Evolutionary conservation across 2,888 invertebrate genomes (phyloP).

Genomic region (Andrena dorsata): DNA sequence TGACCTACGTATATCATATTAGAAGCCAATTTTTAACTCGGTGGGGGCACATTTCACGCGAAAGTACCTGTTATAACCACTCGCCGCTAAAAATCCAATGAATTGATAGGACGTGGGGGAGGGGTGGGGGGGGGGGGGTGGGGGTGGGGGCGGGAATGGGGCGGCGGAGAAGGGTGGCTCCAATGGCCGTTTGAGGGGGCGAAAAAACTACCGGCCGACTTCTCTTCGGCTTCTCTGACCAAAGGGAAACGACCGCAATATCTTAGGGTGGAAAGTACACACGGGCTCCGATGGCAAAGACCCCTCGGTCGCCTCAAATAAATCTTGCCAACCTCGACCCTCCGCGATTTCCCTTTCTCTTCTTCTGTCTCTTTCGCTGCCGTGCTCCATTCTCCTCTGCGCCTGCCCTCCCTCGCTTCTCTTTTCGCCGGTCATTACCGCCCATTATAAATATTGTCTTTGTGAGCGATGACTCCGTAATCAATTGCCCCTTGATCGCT

Average conservation of each 20-base stretch:
- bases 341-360: conserved; percentile 41
- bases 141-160: not conserved
- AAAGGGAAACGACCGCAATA: conserved; percentile 78
- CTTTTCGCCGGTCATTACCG: conserved; percentile 39
- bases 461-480: conserved; percentile 24
- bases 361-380: not conserved
- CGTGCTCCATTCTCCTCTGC: not conserved
- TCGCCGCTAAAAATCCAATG: conserved; percentile 74
- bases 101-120: conserved; percentile 64
- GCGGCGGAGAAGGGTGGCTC: not conserved
- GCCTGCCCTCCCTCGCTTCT: conserved; percentile 20
- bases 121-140: not conserved
- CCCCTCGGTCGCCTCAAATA: conserved; percentile 65
- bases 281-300: conserved; percentile 71
- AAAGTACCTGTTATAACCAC: conserved; percentile 72
- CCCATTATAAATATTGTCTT: conserved; percentile 53
- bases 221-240: conserved; percentile 70
- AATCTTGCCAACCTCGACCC: conserved; percentile 59
- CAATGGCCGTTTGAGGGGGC: conserved; percentile 62
- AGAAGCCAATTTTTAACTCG: conserved; percentile 82
- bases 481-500: conserved; percentile 7
- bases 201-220: conserved; percentile 68
- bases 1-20: conserved; percentile 81
- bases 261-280: conserved; percentile 80
- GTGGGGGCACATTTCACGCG: conserved; percentile 76